Evolutionary conservation across 2,797 vertebrate genomes (phyloP).

Genomic region (Chrysocyon brachyurus): DNA sequence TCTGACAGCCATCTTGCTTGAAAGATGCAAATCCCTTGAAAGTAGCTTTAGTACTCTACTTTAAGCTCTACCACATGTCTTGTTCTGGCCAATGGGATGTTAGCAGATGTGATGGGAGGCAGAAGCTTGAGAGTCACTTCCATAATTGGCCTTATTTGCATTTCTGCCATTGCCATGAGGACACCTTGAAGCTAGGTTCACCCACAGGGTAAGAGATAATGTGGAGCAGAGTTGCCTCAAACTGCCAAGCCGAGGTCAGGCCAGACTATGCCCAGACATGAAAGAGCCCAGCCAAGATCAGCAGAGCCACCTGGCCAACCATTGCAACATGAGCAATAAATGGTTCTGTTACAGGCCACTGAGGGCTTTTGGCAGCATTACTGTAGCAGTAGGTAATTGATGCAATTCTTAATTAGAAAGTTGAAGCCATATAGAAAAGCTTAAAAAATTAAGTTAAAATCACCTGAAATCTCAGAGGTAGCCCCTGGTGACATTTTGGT

Average conservation of each 20-base stretch:
- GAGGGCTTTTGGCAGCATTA: not conserved
- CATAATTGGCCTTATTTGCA: not conserved
- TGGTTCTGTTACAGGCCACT: too few species aligned
- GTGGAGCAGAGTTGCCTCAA: not conserved
- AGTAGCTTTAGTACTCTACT: not conserved
- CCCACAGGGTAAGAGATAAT: not conserved
- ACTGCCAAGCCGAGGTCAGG: not conserved
- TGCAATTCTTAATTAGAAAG: not conserved
- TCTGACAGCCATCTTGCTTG: not conserved
- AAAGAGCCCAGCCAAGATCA: not conserved
- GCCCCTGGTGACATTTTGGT: not conserved
- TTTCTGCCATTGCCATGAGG: not conserved
- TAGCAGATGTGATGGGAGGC: not conserved
- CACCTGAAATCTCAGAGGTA: not conserved
- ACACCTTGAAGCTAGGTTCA: not conserved
- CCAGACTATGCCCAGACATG: not conserved
- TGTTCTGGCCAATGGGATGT: not conserved
- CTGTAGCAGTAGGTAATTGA: not conserved
- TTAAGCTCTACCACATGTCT: not conserved
- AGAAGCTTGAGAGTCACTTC: not conserved
- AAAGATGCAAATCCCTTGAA: not conserved
- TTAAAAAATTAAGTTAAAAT: not conserved
- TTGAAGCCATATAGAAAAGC: not conserved
- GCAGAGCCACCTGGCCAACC: not conserved
- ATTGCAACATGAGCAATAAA: accelerated